Evolutionary conservation across 2,113 vertebrate genomes (phyloP).

Genomic region (Leucoraja erinaceus): DNA sequence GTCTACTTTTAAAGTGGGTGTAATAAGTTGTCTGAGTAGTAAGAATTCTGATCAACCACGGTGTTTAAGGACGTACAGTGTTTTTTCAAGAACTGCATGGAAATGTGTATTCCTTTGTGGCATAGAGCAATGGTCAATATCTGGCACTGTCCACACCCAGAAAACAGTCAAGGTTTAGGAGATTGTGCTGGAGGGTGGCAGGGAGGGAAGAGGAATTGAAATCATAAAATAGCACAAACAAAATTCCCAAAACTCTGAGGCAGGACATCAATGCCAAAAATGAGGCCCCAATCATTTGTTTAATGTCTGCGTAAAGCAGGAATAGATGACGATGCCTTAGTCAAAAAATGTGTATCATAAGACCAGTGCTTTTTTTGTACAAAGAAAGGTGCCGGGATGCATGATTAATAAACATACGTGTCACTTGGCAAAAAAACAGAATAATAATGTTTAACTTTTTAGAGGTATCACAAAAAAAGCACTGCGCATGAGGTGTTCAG

Average conservation of each 20-base stretch:
- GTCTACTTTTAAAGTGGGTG: not conserved
- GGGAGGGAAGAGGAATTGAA: not conserved
- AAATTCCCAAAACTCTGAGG: not conserved
- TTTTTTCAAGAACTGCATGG: not conserved
- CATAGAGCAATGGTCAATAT: not conserved
- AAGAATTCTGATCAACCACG: not conserved
- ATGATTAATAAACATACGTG: too few species aligned
- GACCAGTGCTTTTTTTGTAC: not conserved
- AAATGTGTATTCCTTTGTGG: not conserved
- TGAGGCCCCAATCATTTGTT: constrained; percentile 5
- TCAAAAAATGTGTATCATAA: not conserved
- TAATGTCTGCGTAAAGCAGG: not conserved
- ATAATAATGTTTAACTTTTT: too few species aligned
- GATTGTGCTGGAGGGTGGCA: not conserved
- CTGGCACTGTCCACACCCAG: not conserved
- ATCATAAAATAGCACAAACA: not conserved
- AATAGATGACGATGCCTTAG: not conserved
- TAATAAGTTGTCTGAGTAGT: not conserved
- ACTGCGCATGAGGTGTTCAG: too few species aligned
- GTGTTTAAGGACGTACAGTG: not conserved
- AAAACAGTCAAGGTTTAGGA: not conserved
- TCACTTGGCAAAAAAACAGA: too few species aligned
- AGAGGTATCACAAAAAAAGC: too few species aligned
- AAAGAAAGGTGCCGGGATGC: too few species aligned
- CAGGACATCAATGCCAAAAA: constrained; percentile 11